Base-by-base conservation (phyloP, 2,797 vertebrate genomes). In the Etheostoma perlongum region DNA sequence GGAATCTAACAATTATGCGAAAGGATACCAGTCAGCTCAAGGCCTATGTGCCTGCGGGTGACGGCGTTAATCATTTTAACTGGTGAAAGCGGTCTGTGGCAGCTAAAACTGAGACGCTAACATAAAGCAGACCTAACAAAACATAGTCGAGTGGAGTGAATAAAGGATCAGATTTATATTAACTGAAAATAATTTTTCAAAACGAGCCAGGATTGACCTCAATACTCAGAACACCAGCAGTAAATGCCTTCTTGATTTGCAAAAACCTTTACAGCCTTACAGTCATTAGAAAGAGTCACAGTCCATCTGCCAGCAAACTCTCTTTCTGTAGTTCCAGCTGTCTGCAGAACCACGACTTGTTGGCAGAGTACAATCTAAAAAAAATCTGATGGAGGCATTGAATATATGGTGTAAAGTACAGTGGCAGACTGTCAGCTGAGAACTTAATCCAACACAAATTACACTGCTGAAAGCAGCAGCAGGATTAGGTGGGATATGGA, bases 401-500 rank as follows among this genome's bases (percentile, higher is more conserved):
- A 54, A 55, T 59, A 40, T 48, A 72, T 25, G 47, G 8, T 51
- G 23, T 59, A 54, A 75, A 69, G 63, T 8, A 67, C 13, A 23
- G 42, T 52, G 62, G 65, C 79, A 82, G 68, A 52, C 49, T 44
- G 66, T 74, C 78, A 72, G 59, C 80, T 57, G 70, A 83, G 30
- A 81, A 66, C 68, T 76, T 81, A 40, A 74, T 76, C 72, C 81
- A 36, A 81, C 67, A 78, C 58, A 86, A 85, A 87, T 79, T 44
- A 83, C 81, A 78, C 60, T 40, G 70, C 70, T 84, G 59, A 78
- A 84, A 85, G 70, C 68, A 27, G 77, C 80, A 86, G 85, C 70
- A 75, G 83, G 84, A 89, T 87, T 83, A 88, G 36, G 48, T 54
- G 55, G 63, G 61, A 78, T 81, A 64, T 73, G 58, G 63, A 86